These are phyloP conservation scores for Spialia ferax DNA, from an alignment of 2,888 invertebrate species.

Conservation along the genomic window DNA sequence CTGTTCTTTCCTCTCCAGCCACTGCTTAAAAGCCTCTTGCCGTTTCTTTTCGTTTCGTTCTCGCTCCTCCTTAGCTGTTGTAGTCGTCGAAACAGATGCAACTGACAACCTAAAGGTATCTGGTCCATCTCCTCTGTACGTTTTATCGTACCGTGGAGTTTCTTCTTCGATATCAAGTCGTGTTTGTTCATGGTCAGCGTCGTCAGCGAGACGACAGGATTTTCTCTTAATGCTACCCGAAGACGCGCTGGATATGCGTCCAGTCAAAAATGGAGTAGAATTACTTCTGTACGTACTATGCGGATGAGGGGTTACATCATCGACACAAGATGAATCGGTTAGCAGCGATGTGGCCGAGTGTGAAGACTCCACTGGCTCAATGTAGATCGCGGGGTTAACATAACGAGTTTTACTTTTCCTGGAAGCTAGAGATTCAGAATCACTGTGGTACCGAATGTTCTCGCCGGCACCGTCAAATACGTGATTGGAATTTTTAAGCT, in stretches of 20 bases:
- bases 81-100: slow-evolving; percentile 74
- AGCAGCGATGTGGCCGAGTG: slow-evolving; percentile 76
- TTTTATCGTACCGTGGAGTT: slow-evolving; percentile 67
- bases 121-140: slow-evolving; percentile 74
- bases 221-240: slow-evolving; percentile 73
- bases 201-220: slow-evolving; percentile 64
- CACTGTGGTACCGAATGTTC: slow-evolving; percentile 71
- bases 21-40: slow-evolving; percentile 74
- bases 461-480: slow-evolving; percentile 80
- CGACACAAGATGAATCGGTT: slow-evolving; percentile 63
- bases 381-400: slow-evolving; percentile 88
- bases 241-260: slow-evolving; percentile 67
- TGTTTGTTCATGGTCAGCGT: slow-evolving; percentile 48
- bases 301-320: slow-evolving; percentile 77
- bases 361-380: slow-evolving; percentile 79
- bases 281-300: slow-evolving; percentile 76
- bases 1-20: slow-evolving; percentile 77
- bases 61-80: slow-evolving; percentile 78
- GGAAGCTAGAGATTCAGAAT: slow-evolving; percentile 73
- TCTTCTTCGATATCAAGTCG: slow-evolving; percentile 50
- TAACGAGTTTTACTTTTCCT: slow-evolving; percentile 80
- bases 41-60: slow-evolving; percentile 72
- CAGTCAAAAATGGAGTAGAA: slow-evolving; percentile 76
- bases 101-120: slow-evolving; percentile 80
- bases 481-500: slow-evolving; percentile 64